Base-by-base conservation (phyloP, 2,113 vertebrate genomes). In the Mobula birostris region DNA sequence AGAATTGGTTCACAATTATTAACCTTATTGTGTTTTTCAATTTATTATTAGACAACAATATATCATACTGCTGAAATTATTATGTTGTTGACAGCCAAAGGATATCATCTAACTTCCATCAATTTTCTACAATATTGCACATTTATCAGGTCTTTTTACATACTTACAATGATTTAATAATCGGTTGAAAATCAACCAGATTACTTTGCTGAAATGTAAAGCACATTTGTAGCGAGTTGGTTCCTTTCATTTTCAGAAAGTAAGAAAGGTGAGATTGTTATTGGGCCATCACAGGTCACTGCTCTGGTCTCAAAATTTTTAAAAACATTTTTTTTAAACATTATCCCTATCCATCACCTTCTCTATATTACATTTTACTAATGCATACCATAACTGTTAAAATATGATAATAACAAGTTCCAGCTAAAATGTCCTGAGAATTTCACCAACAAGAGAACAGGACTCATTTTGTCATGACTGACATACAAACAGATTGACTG, bases 1-100 rank as follows among this genome's bases (percentile, higher is more conserved):
- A 85, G 48, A 85, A 85, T 85, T 85, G 27, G 82, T 29, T 85
- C 56, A 83, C 80, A 85, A 61, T 85, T 85, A 85, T 85, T 85
- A 27, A 85, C 58, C 24, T 61, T 29, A 21, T 85, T 29, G 27
- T 58, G 24, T 85, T 24, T 48, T 24, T 83, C 2, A 83, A 83
- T 48, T 83, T 83, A 83, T 56, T 48, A 83, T 9, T 48, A 27
- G 17, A 48, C 40, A 83, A 56, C 48, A 27, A 48, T 48, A 48
- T 83, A 79, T 36, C 36, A 14, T 32, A 24, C 48, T 9, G 6
- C 24, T 48, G 56, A 19, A 21, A 1, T 17, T 56, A 19, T n/a
- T 17, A 48, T 48, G 21, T 32, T 48, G 5, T 7, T 48, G 40
- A 56, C 36, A 83, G 40, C 17, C 80, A 83, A 83, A 56, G 7